A percentile compares a stretch with the other conserved stretches of the same genome.
phyloP scores from a whole-genome alignment of 2,888 invertebrate species.

The Scaptomyza cyrtandrae region DNA sequence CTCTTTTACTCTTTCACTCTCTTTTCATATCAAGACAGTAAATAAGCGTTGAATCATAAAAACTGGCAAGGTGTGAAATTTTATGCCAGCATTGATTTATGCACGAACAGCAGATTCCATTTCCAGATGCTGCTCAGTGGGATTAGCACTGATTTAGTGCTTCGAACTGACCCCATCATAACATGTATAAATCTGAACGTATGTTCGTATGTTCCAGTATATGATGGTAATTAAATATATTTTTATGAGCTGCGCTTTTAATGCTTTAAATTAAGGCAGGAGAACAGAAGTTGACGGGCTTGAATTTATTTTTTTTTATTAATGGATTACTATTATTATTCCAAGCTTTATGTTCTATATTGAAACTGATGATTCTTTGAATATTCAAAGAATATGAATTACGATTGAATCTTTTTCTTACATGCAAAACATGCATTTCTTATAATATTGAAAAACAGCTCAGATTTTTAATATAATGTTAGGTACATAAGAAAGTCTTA shows the following conservation, averaged over 20 bases:
- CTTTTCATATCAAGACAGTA: slow-evolving; percentile 62
- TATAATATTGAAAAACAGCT: too few relatives aligned
- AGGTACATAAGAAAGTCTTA: too few relatives aligned
- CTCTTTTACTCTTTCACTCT: neutral
- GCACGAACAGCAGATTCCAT: slow-evolving; percentile 53
- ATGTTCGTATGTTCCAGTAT: slow-evolving; percentile 20
- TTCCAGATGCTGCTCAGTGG: slow-evolving; percentile 50
- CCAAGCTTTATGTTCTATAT: too few relatives aligned
- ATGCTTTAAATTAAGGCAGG: slow-evolving; percentile 27
- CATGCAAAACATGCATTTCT: too few relatives aligned
- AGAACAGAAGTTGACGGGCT: slow-evolving; percentile 5
- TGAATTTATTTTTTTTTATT: neutral
- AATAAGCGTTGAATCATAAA: slow-evolving; percentile 78
- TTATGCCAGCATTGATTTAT: slow-evolving; percentile 76
- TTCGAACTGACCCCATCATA: slow-evolving; percentile 25
- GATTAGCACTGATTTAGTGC: slow-evolving; percentile 59
- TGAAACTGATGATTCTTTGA: neutral
- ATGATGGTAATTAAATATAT: slow-evolving; percentile 71
- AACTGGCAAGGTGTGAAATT: slow-evolving; percentile 80
- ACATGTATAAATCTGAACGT: neutral
- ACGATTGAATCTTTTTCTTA: too few relatives aligned
- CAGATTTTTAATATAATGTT: too few relatives aligned
- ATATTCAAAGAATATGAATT: neutral
- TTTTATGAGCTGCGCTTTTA: slow-evolving; percentile 42
- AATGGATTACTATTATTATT: neutral